Conservation (phyloP, 2,113 vertebrate genomes). For the Sander lucioperca region DNA sequence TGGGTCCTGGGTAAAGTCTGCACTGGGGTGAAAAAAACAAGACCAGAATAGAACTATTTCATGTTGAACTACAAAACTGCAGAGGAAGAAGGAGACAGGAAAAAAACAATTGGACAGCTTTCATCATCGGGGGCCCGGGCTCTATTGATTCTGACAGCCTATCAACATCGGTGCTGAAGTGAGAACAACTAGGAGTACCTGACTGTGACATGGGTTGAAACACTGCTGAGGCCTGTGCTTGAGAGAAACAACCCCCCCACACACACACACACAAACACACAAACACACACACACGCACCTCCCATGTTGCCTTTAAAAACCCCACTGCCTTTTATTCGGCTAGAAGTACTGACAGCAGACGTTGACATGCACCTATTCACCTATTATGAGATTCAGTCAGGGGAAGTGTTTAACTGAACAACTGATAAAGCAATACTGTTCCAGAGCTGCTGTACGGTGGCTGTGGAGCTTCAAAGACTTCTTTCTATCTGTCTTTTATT, state of each 20-base stretch:
- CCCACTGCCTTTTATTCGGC: slow-evolving; percentile 20
- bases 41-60: slow-evolving; percentile 55
- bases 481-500: slow-evolving; percentile 24
- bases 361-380: slow-evolving; percentile 53
- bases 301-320: slow-evolving; percentile 3
- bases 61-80: slow-evolving; percentile 55
- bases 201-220: slow-evolving; percentile 70
- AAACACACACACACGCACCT: too few species aligned
- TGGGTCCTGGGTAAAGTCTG: slow-evolving; percentile 32
- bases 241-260: slow-evolving; percentile 13
- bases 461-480: slow-evolving; percentile 36
- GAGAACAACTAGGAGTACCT: slow-evolving; percentile 65
- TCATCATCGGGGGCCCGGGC: slow-evolving; percentile 52
- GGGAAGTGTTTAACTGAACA: slow-evolving; percentile 53
- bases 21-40: slow-evolving; percentile 21
- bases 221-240: slow-evolving; percentile 21
- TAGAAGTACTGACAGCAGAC: slow-evolving; percentile 58
- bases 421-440: slow-evolving; percentile 46
- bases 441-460: slow-evolving; percentile 31
- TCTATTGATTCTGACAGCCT: slow-evolving; percentile 78
- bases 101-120: slow-evolving; percentile 50
- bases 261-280: too few species aligned
- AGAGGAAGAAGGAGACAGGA: slow-evolving; percentile 28
- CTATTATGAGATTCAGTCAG: slow-evolving; percentile 57
- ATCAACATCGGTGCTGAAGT: slow-evolving; percentile 75